phyloP scores from a whole-genome alignment of 2,113 vertebrate genomes.

The Phoxinus phoxinus region DNA sequence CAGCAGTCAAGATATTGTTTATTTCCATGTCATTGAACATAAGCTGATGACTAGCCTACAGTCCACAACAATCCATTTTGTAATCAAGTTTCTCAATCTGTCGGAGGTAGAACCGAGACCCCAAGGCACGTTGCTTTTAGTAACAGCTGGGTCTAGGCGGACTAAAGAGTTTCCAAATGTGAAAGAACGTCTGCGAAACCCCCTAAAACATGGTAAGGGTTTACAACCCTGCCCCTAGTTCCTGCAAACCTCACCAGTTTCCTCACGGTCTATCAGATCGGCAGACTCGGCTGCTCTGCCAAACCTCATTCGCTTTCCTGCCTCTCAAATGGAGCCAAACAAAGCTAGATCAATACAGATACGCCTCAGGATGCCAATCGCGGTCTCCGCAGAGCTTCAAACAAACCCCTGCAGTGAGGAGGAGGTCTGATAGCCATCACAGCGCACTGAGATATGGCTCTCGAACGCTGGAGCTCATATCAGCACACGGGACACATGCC shows the following conservation, averaged over 20 bases:
- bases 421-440: slow-evolving; percentile 2
- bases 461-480: neutral
- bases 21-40: neutral
- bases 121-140: neutral
- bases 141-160: neutral
- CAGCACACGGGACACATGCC: neutral
- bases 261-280: neutral
- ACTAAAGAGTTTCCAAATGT: neutral
- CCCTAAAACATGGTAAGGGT: neutral
- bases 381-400: neutral
- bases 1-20: neutral
- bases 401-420: neutral
- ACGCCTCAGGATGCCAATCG: slow-evolving; percentile 12
- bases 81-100: neutral
- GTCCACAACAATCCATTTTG: neutral
- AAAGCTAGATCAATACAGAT: slow-evolving; percentile 31
- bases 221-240: neutral
- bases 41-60: neutral
- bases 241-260: slow-evolving; percentile 21
- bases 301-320: neutral
- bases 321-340: slow-evolving; percentile 30
- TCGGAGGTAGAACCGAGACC: neutral
- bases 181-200: neutral
- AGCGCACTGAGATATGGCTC: slow-evolving; percentile 18
- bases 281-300: neutral